phyloP scores from a whole-genome alignment of 1,140 invertebrate genomes.

The Asobara japonica region DNA sequence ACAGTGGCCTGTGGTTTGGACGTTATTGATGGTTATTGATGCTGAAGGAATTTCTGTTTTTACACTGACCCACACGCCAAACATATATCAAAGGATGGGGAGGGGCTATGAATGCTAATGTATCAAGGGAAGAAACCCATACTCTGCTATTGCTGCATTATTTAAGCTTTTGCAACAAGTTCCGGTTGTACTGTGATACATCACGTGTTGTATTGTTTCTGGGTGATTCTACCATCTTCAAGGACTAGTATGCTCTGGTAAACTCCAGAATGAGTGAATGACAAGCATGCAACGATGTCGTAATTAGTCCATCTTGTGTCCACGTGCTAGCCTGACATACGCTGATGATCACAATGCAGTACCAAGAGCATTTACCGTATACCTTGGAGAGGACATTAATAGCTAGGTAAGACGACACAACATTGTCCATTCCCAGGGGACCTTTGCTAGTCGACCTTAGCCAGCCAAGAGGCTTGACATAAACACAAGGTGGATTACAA shows the following conservation, averaged over 20 bases:
- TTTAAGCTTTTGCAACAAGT: not conserved
- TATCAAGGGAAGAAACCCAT: not conserved
- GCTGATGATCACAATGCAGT: not conserved
- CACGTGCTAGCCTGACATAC: not conserved
- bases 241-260: too few species aligned
- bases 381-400: not conserved
- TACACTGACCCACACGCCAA: conserved; percentile 1
- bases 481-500: not conserved
- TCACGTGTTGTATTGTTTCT: not conserved
- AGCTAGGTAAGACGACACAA: not conserved
- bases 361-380: not conserved
- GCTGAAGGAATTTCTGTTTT: not conserved
- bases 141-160: not conserved
- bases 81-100: not conserved
- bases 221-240: too few species aligned
- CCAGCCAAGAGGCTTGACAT: not conserved
- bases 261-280: too few species aligned
- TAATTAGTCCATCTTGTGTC: not conserved
- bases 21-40: conserved; percentile 1
- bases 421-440: not conserved
- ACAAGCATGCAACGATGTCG: too few species aligned
- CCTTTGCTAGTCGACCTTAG: not conserved
- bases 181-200: not conserved
- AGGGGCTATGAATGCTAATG: not conserved
- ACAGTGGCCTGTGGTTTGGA: not conserved